Evolutionary conservation across 2,888 invertebrate species (phyloP).

Genomic region (Bembecia ichneumoniformis): DNA sequence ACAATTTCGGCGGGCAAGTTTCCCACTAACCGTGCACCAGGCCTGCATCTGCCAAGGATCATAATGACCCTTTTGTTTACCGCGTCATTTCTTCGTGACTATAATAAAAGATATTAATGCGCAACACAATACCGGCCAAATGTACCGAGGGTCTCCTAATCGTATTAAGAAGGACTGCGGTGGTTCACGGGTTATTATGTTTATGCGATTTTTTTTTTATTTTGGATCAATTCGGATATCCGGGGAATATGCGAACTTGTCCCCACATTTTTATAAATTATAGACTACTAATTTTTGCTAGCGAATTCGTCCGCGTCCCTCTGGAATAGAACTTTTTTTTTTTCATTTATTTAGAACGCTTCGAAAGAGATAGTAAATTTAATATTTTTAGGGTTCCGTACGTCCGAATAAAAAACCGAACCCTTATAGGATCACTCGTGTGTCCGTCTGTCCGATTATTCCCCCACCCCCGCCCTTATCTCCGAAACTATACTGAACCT

Average conservation of each 20-base stretch:
- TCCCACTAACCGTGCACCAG: slow-evolving; percentile 6
- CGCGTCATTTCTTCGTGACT: slow-evolving; percentile 52
- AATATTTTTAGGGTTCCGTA: too few relatives aligned
- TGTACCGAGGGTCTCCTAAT: slow-evolving; percentile 40
- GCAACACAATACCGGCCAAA: slow-evolving; percentile 31
- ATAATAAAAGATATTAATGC: slow-evolving; percentile 67
- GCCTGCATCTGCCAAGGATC: slow-evolving; percentile 35
- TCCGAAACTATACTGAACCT: too few relatives aligned
- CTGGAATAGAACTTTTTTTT: slow-evolving; percentile 22
- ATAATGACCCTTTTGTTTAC: slow-evolving; percentile 57
- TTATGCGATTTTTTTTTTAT: slow-evolving; percentile 55
- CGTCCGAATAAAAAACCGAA: too few relatives aligned
- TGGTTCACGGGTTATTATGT: slow-evolving; percentile 63
- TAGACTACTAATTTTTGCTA: too few relatives aligned
- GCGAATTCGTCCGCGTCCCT: slow-evolving; percentile 4
- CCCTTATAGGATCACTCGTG: too few relatives aligned
- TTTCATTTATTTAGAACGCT: neutral
- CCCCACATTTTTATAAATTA: too few relatives aligned
- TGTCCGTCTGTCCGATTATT: too few relatives aligned
- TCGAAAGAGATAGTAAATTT: too few relatives aligned
- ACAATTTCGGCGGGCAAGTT: too few relatives aligned
- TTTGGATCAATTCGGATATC: slow-evolving; percentile 14
- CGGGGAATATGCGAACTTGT: slow-evolving; percentile 20
- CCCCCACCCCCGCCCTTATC: too few relatives aligned
- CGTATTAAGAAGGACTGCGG: slow-evolving; percentile 54